Conservation (phyloP, 2,113 vertebrate genomes). For the Centropus bengalensis region DNA sequence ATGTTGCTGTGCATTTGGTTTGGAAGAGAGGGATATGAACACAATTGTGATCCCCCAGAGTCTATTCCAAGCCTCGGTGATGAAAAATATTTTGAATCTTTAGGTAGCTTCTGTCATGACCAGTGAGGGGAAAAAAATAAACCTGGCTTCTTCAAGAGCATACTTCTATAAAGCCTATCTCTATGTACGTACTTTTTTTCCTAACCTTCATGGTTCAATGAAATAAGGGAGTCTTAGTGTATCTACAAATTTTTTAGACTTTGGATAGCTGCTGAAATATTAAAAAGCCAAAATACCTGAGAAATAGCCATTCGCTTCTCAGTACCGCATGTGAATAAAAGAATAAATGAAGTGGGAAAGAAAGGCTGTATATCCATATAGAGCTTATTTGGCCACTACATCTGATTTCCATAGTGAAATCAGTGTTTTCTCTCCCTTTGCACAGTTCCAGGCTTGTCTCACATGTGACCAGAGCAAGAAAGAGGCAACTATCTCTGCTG, state of each 20-base stretch:
- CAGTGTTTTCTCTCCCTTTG: background rate
- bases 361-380: accelerated
- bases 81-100: background rate
- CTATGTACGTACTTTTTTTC: background rate
- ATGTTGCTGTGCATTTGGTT: background rate
- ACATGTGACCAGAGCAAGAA: background rate
- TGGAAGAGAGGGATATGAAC: background rate
- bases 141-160: background rate
- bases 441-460: background rate
- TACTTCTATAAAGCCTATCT: background rate
- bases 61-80: background rate
- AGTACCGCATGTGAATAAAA: background rate
- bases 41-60: background rate
- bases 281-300: background rate
- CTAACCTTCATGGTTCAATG: background rate
- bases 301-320: background rate
- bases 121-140: background rate
- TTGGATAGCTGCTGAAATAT: background rate
- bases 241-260: background rate
- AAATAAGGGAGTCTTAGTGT: background rate
- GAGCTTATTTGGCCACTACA: background rate
- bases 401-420: background rate
- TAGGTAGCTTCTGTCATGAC: background rate
- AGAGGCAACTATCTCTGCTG: background rate
- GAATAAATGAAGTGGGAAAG: background rate